Base-by-base conservation (phyloP, 2,888 invertebrate genomes). In the Agrochola macilenta region DNA sequence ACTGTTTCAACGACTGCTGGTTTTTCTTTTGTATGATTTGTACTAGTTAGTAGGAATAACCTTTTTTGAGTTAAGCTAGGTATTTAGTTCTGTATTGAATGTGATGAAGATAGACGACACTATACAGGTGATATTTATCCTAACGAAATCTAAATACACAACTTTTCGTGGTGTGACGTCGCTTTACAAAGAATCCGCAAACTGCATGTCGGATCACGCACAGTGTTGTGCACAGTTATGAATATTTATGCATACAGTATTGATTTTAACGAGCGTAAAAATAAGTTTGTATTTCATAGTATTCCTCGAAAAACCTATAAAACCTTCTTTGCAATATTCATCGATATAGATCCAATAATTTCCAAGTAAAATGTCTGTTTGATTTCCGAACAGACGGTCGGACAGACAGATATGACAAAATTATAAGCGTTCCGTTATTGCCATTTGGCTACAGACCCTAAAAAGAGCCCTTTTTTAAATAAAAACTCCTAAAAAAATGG, bases 1-100 rank as follows among this genome's bases (percentile, higher is more conserved):
- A 83, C 84, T 60, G 65, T 75, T 73, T 75, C 66, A 65, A 61
- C 61, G 54, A 77, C 11, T 60, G 30, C 17, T 66, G n/a, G 46
- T 7, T 60, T 58, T 81, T 63, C 26, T 79, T 83, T 79, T 61
- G n/a, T 75, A 30, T 69, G 60, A 69, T 72, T 66, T 58, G 52
- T 68, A 70, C 43, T 52, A 39, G 49, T 69, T 52, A 57, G 72
- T 52, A 26, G 23, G 35, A 8, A 26, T 57, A 30, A 43, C 0
- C 17, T 71, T 17, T 61, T 46, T 17, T 39, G 12, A 26, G 2
- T 58, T 58, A 14, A 26, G 26, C 2, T 58, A 14, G 26, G 14
- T 26, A 26, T 5, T 26, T 49, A 0, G 9, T 39, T 54, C 14
- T 46, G 1, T 26, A 52, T 80, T 35, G 4, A 60, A n/a, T 52